phyloP scores from a whole-genome alignment of 2,113 vertebrate species.

The Ptychochromis oligacanthus region DNA sequence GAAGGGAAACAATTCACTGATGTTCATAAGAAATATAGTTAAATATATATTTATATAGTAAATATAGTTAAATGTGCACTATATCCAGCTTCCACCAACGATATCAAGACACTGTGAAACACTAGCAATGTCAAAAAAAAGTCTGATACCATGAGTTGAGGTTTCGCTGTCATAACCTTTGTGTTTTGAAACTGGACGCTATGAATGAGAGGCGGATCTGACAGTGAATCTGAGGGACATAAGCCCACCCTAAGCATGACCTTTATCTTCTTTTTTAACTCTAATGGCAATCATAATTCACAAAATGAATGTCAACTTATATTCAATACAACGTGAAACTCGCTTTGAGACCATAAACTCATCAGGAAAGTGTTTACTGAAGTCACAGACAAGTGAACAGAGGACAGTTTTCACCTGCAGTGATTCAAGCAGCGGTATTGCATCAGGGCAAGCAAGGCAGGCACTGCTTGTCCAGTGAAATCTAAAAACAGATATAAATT shows the following conservation, averaged over 20 bases:
- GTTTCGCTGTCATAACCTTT: no score
- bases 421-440: neutral
- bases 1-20: no score
- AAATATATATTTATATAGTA: no score
- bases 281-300: neutral
- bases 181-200: neutral
- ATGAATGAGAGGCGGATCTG: neutral
- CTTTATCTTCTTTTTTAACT: neutral
- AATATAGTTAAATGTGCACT: no score
- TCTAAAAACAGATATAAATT: neutral
- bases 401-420: neutral
- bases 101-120: no score
- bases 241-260: neutral
- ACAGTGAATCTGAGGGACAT: neutral
- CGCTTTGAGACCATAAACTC: neutral
- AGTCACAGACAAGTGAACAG: neutral
- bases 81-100: no score
- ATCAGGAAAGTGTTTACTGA: neutral
- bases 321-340: neutral
- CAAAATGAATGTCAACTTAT: neutral
- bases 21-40: no score
- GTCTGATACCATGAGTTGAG: no score
- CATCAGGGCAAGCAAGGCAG: neutral
- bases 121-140: no score
- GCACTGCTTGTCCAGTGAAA: neutral